A percentile compares a stretch with the other conserved stretches of the same genome.
phyloP scores from a whole-genome alignment of 2,797 vertebrate genomes.

The Onychomys torridus region DNA sequence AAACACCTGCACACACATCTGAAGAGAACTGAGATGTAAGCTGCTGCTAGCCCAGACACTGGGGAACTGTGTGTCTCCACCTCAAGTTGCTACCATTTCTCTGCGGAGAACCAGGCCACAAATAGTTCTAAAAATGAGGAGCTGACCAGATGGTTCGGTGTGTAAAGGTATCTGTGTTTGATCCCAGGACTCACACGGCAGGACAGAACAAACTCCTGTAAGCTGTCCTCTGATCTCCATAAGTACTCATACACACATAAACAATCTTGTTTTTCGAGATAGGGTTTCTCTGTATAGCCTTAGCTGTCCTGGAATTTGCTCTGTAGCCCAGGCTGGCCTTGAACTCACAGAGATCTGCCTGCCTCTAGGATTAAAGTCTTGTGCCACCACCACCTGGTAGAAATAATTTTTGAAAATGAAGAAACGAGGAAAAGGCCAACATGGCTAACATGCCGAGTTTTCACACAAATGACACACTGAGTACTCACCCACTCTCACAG shows the following conservation, averaged over 20 bases:
- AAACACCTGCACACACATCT: conserved; percentile 14
- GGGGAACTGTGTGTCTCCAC: background rate
- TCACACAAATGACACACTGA: background rate
- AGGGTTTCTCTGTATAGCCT: background rate
- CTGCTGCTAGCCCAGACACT: background rate
- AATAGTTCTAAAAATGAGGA: background rate
- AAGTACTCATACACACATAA: background rate
- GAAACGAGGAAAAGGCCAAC: background rate
- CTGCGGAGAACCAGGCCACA: background rate
- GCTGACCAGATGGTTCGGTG: background rate
- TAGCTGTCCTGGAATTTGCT: background rate
- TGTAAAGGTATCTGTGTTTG: background rate
- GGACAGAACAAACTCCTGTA: background rate
- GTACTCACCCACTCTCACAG: background rate
- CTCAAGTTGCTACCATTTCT: background rate
- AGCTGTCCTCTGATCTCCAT: background rate
- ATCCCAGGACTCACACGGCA: background rate
- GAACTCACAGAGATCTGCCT: background rate
- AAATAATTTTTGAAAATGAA: conserved; percentile 20
- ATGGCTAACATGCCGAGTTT: background rate
- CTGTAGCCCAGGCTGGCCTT: background rate
- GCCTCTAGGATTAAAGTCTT: background rate
- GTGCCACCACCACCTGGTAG: background rate
- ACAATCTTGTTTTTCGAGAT: background rate
- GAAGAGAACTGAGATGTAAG: background rate